These are phyloP conservation scores for Arge pagana DNA, from an alignment of 2,888 invertebrate genomes.

Conservation along the genomic window DNA sequence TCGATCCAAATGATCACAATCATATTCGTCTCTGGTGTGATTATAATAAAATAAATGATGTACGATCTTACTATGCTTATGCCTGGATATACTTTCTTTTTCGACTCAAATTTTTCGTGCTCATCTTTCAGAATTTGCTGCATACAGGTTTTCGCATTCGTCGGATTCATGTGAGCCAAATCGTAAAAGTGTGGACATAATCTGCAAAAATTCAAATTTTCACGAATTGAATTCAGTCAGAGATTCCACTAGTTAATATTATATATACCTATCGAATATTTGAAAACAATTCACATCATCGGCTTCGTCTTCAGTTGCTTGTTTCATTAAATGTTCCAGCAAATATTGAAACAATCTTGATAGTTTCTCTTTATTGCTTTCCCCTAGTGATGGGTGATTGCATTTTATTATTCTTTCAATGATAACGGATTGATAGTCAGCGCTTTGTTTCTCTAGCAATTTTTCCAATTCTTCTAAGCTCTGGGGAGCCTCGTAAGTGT, in stretches of 20 bases:
- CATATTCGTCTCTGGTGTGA: not conserved
- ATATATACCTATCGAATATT: constrained; percentile 62
- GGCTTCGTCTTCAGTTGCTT: constrained; percentile 44
- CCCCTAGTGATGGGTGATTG: constrained; percentile 80
- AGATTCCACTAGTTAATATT: constrained; percentile 39
- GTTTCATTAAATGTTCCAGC: constrained; percentile 69
- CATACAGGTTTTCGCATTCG: constrained; percentile 69
- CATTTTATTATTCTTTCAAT: constrained; percentile 85
- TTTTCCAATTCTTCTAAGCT: constrained; percentile 68
- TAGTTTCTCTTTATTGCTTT: constrained; percentile 78
- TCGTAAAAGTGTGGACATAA: constrained; percentile 64
- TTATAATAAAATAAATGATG: not conserved
- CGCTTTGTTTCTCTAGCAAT: constrained; percentile 65
- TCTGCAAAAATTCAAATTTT: constrained; percentile 33
- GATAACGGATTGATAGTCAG: constrained; percentile 71
- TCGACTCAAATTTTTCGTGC: constrained; percentile 66
- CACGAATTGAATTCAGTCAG: no score
- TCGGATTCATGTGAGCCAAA: constrained; percentile 72
- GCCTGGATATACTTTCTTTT: constrained; percentile 66
- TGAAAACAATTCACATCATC: constrained; percentile 64
- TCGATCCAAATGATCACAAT: not conserved
- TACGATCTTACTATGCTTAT: constrained; percentile 62
- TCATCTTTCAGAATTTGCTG: constrained; percentile 76
- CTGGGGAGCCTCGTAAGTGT: constrained; percentile 65
- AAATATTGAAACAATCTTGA: constrained; percentile 75